Evolutionary conservation across 2,888 invertebrate species (phyloP).

Genomic region (Exephanes ischioxanthus): DNA sequence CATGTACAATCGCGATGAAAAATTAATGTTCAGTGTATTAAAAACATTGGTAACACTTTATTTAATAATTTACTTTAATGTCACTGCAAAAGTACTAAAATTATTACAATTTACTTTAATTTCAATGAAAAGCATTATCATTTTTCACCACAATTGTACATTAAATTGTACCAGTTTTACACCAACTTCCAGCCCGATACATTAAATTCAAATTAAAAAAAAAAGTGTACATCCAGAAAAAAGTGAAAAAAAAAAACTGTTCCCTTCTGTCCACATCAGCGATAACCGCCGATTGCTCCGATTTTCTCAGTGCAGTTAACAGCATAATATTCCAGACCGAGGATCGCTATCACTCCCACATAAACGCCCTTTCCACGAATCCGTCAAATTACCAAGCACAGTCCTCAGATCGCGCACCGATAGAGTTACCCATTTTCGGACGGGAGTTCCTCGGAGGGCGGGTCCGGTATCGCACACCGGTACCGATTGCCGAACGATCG

Average conservation of each 20-base stretch:
- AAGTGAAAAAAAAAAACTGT: not conserved
- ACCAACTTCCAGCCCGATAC: too few relatives aligned
- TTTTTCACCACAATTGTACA: too few relatives aligned
- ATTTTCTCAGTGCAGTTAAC: not conserved
- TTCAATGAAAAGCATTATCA: too few relatives aligned
- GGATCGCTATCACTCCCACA: not conserved
- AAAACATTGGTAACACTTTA: too few relatives aligned
- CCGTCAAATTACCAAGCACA: slow-evolving; percentile 35
- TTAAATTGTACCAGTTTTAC: too few relatives aligned
- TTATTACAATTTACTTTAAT: too few relatives aligned
- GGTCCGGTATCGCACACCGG: not conserved
- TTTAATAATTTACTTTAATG: too few relatives aligned
- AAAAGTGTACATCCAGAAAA: slow-evolving; percentile 16
- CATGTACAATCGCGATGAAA: too few relatives aligned
- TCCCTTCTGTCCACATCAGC: not conserved
- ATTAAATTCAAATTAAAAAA: too few relatives aligned
- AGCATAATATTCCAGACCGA: not conserved
- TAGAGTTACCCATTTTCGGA: not conserved
- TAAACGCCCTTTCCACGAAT: not conserved
- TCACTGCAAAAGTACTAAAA: too few relatives aligned
- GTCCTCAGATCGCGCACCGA: slow-evolving; percentile 29
- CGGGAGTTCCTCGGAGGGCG: slow-evolving; percentile 13
- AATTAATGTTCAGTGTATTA: too few relatives aligned
- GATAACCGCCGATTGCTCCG: not conserved
- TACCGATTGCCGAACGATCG: slow-evolving; percentile 45